Evolutionary conservation across 2,888 invertebrate species (phyloP).

Genomic region (Drosophila rellima): DNA sequence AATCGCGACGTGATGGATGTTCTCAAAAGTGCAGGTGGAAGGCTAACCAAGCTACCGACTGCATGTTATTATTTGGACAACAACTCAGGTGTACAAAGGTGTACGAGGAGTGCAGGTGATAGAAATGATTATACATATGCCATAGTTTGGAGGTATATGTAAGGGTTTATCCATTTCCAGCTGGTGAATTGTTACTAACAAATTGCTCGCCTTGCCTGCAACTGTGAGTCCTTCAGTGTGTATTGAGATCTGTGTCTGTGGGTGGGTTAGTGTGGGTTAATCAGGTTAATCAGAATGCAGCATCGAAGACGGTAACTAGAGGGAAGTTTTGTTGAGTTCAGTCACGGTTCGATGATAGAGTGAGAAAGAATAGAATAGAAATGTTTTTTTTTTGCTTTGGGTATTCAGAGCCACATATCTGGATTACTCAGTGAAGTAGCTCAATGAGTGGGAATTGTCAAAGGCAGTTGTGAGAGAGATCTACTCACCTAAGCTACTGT

Average conservation of each 20-base stretch:
- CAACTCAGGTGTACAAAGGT: slow-evolving; percentile 32
- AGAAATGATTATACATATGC: slow-evolving; percentile 3
- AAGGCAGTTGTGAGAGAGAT: neutral
- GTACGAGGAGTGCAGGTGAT: slow-evolving; percentile 17
- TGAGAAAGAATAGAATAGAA: slow-evolving; percentile 55
- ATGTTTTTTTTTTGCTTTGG: slow-evolving; percentile 37
- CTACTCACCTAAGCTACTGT: slow-evolving; percentile 85
- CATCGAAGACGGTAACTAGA: slow-evolving; percentile 71
- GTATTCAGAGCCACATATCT: slow-evolving; percentile 60
- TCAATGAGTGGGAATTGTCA: slow-evolving; percentile 30
- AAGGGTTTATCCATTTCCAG: slow-evolving; percentile 20
- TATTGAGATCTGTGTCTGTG: slow-evolving; percentile 49
- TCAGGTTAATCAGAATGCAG: slow-evolving; percentile 63
- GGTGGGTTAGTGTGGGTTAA: slow-evolving; percentile 32
- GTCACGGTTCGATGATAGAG: slow-evolving; percentile 23
- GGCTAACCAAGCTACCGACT: slow-evolving; percentile 30
- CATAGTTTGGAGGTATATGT: slow-evolving; percentile 13
- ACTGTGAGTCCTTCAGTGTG: slow-evolving; percentile 37
- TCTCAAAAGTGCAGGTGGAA: slow-evolving; percentile 27
- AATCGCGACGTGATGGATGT: slow-evolving; percentile 18
- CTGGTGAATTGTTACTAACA: slow-evolving; percentile 7
- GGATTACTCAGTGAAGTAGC: slow-evolving; percentile 57
- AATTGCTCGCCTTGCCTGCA: slow-evolving; percentile 49
- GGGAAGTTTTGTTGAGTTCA: slow-evolving; percentile 10
- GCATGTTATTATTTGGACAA: slow-evolving; percentile 11